Conservation (phyloP, 2,888 invertebrate species). For the Osmoderma eremita region DNA sequence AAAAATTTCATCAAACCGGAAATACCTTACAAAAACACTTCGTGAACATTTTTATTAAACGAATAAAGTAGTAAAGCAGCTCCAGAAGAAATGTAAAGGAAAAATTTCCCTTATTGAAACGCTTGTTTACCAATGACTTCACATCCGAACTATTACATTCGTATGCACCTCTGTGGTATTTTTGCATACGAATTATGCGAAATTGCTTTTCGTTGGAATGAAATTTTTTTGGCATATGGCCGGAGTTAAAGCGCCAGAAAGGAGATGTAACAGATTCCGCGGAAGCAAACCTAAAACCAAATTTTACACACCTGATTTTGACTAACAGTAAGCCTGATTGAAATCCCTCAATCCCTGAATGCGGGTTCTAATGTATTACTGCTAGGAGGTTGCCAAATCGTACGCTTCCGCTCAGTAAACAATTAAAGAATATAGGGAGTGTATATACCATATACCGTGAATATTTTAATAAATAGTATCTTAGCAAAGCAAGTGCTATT, state of each 20-base stretch:
- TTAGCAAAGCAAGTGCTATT: no score
- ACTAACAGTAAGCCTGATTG: no score
- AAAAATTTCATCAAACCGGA: neutral
- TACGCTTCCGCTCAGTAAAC: no score
- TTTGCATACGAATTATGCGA: constrained; percentile 25
- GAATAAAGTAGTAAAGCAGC: constrained; percentile 6
- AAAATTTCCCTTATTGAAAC: constrained; percentile 28
- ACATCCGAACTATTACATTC: constrained; percentile 26
- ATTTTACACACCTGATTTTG: no score
- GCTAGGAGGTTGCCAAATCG: no score
- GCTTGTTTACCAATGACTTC: constrained; percentile 33
- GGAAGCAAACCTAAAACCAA: no score
- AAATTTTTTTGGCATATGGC: constrained; percentile 10
- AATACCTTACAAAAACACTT: constrained; percentile 2
- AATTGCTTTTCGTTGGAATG: constrained; percentile 15
- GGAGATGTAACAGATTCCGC: no score
- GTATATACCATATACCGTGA: no score
- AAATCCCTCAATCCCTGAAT: no score
- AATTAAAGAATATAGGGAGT: no score
- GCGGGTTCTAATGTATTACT: no score
- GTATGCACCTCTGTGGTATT: constrained; percentile 6
- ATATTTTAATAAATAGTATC: no score
- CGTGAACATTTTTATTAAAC: constrained; percentile 24
- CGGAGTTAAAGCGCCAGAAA: neutral
- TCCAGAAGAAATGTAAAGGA: constrained; percentile 2